Conservation (phyloP, 2,113 vertebrate genomes). For the Syrrhaptes paradoxus region DNA sequence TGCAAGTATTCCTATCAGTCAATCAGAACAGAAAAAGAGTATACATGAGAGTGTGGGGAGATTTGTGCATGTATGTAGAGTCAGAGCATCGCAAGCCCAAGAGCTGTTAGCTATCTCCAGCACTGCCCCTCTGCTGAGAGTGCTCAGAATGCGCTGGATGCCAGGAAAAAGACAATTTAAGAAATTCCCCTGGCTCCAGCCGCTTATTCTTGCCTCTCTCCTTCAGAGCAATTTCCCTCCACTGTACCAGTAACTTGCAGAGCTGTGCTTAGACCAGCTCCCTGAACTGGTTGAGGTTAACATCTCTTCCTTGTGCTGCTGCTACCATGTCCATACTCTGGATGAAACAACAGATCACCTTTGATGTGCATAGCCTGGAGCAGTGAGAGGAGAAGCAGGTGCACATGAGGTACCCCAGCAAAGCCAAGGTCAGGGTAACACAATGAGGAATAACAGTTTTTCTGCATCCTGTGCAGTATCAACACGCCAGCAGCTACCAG, state of each 20-base stretch:
- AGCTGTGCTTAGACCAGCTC: background rate
- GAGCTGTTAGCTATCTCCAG: background rate
- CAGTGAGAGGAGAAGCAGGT: background rate
- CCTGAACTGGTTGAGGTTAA: background rate
- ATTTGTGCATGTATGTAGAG: background rate
- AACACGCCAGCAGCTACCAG: background rate
- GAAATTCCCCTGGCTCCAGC: background rate
- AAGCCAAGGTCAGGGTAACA: background rate
- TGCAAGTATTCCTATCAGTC: background rate
- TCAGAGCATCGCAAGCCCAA: background rate
- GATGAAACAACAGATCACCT: background rate
- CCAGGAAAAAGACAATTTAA: background rate
- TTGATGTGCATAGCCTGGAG: background rate
- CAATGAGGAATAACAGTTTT: background rate
- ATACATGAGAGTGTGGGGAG: background rate
- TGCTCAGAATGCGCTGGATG: background rate
- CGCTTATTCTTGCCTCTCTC: background rate
- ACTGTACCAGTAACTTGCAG: background rate
- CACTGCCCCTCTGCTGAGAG: background rate
- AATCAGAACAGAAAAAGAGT: background rate
- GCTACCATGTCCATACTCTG: background rate
- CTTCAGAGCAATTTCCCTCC: background rate
- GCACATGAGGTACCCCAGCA: background rate
- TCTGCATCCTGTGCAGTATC: background rate
- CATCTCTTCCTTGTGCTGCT: background rate